phyloP scores from a whole-genome alignment of 2,797 vertebrate species.

The Sebastes flavidus region DNA sequence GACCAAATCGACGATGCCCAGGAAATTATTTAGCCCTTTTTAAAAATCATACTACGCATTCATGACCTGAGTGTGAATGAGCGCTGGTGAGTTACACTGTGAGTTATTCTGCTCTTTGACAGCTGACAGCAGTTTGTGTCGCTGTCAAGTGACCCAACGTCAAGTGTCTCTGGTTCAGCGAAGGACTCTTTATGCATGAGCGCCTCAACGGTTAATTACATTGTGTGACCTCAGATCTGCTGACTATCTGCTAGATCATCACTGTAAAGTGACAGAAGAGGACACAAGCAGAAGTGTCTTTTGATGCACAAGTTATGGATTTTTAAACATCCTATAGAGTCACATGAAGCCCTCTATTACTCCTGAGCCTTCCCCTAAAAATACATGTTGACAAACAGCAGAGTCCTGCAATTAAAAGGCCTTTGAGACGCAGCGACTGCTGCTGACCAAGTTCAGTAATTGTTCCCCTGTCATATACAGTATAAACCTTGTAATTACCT shows the following conservation, averaged over 20 bases:
- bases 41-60: background rate
- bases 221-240: conserved; percentile 31
- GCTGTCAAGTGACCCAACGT: background rate
- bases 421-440: conserved; percentile 28
- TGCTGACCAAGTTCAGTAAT: conserved; percentile 50
- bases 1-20: background rate
- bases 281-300: background rate
- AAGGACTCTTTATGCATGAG: background rate
- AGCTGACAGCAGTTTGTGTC: background rate
- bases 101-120: background rate
- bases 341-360: conserved; percentile 44
- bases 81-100: background rate
- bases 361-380: conserved; percentile 48
- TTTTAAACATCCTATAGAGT: conserved; percentile 4
- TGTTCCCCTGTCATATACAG: conserved; percentile 42
- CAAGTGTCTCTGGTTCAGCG: background rate
- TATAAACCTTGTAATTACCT: conserved; percentile 68
- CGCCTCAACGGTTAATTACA: background rate
- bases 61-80: background rate
- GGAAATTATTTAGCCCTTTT: background rate
- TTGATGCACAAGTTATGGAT: conserved; percentile 3
- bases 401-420: conserved; percentile 66
- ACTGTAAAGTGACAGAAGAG: background rate
- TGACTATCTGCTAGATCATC: conserved; percentile 2
- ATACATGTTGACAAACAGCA: conserved; percentile 71